Evolutionary conservation across 64 coral and sea anemone genomes (phyloP), one percentile per base, ranked within the genome.

Genomic region (Hydrozoanthus tunicans): DNA sequence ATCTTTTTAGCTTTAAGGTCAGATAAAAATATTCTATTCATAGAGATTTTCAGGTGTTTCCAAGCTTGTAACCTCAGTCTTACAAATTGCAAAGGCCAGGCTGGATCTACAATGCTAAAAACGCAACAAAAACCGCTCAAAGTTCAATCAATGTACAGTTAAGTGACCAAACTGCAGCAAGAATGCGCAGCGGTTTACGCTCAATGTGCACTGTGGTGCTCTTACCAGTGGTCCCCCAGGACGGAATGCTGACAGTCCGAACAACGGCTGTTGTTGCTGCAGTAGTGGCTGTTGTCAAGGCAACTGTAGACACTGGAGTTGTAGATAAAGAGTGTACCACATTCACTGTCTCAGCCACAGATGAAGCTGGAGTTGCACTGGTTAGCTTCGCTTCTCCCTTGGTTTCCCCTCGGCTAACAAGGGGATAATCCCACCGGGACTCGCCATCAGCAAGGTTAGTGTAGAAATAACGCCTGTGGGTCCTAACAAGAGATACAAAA

Each of bases 161-260:
- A 1, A 43, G 32, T 43, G 32, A 43, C 32, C 32, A 43, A 43
- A 43, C 32, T 43, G 32, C 32, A 43, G 32, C 32, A 0, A 43
- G 32, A 43, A 43, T 43, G 32, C 2, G 32, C 32, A 43, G 32
- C 32, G 32, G 32, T 43, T 66, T 66, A 15, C 4, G 17, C 12
- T 5, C 64, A 66, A 13, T 2, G 5, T 5, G 5, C 4, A 15
- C 12, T 66, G 12, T 66, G 32, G 0, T 66, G 12, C 43, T 74
- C 70, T 88, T 73, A 88, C 84, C 56, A 59, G 69, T 88, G 52
- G 23, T 88, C 74, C 84, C 84, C 84, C 84, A 88, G n/a, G 84
- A 67, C 10, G 84, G 84, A 6, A 88, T 24, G 12, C 84, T 88
- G n/a, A 73, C 84, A 59, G 83, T 86, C 23, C 54, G 55, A 14